Conservation (phyloP, 2,113 vertebrate genomes). For the Trogon surrucura region DNA sequence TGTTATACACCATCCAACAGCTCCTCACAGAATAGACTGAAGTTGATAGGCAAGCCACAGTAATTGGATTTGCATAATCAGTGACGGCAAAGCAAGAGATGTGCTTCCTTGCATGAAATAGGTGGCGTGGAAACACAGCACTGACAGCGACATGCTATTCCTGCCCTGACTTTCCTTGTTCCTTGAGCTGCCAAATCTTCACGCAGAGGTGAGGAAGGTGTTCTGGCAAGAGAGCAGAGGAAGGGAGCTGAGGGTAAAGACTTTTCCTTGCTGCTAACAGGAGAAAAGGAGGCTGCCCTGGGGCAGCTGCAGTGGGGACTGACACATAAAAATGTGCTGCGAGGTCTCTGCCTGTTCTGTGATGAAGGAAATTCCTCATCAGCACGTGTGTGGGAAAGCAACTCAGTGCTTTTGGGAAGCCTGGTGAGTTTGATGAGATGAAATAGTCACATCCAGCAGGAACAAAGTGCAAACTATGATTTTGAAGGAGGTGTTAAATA, state of each 20-base stretch:
- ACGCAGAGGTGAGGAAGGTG: accelerated
- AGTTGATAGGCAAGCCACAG: neutral
- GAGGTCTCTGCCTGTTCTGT: neutral
- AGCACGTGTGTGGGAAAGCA: accelerated
- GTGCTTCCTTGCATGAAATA: neutral
- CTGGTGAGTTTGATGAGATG: neutral
- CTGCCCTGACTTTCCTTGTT: neutral
- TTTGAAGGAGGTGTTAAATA: neutral
- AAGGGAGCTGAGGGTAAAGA: neutral
- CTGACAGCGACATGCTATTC: neutral
- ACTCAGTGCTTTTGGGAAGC: accelerated
- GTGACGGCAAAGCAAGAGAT: neutral
- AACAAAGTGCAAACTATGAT: neutral
- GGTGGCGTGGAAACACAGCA: neutral
- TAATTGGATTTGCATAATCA: neutral
- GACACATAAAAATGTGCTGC: accelerated
- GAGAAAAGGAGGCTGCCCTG: neutral
- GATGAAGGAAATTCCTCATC: neutral
- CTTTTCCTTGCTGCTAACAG: neutral
- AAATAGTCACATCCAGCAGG: neutral
- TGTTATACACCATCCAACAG: neutral
- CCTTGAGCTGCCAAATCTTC: neutral
- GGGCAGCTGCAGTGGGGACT: neutral
- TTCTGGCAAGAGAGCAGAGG: neutral
- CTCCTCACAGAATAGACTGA: neutral